phyloP scores from a whole-genome alignment of 2,888 invertebrate species.

The Incurvaria masculella region DNA sequence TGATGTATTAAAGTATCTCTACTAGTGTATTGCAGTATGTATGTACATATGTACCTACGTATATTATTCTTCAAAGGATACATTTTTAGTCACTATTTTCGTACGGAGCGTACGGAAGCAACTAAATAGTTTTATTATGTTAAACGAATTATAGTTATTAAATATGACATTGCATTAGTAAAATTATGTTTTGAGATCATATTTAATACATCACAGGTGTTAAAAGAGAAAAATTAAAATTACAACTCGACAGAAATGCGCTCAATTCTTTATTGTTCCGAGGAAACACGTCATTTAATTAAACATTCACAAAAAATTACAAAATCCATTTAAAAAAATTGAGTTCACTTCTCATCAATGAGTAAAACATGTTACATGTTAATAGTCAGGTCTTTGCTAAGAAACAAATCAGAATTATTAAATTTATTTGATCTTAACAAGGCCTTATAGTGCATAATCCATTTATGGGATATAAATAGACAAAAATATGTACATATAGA shows the following conservation, averaged over 20 bases:
- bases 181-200: constrained; percentile 62
- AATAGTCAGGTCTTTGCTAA: too few species aligned
- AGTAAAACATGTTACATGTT: too few species aligned
- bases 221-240: constrained; percentile 38
- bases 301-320: constrained; percentile 15
- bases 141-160: constrained; percentile 28
- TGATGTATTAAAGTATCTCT: constrained; percentile 55
- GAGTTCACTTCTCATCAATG: constrained; percentile 4
- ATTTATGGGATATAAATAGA: too few species aligned
- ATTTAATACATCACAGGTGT: constrained; percentile 68
- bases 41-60: too few species aligned
- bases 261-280: neutral
- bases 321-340: neutral
- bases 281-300: too few species aligned
- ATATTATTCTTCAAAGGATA: too few species aligned
- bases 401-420: too few species aligned
- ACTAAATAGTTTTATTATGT: constrained; percentile 37
- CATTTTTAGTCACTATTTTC: constrained; percentile 15
- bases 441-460: too few species aligned
- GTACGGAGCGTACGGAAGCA: constrained; percentile 20
- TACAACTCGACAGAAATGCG: neutral
- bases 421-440: too few species aligned
- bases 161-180: constrained; percentile 51
- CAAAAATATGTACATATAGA: too few species aligned
- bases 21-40: constrained; percentile 24